Percentiles rank a stretch among this genome's conserved stretches.
phyloP scores from a whole-genome alignment of 2,888 invertebrate genomes.

The Julus scanicus region DNA sequence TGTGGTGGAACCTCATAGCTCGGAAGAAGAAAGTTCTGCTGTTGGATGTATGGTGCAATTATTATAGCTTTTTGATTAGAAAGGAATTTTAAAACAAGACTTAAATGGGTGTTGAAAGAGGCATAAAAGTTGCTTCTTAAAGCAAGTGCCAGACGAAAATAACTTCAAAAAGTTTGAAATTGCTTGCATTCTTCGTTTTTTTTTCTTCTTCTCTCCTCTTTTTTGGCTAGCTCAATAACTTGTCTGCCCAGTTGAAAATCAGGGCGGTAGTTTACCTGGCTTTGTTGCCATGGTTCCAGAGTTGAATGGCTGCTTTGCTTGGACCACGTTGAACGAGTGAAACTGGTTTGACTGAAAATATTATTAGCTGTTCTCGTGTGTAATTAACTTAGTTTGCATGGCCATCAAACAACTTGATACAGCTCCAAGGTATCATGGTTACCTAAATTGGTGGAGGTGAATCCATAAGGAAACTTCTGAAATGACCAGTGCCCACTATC shows the following conservation, averaged over 20 bases:
- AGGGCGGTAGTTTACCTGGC: conserved; percentile 24
- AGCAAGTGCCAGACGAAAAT: neutral
- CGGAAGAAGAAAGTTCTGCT: neutral
- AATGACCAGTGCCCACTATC: neutral
- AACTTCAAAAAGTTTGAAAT: neutral
- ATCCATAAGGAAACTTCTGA: neutral
- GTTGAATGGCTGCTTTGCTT: conserved; percentile 11
- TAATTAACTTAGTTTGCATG: conserved; percentile 20
- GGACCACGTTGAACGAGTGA: conserved; percentile 14
- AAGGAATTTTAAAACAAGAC: conserved; percentile 26
- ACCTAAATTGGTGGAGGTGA: neutral
- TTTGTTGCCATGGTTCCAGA: neutral
- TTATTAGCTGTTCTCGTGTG: neutral
- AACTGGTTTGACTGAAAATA: neutral
- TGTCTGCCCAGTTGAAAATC: conserved; percentile 27
- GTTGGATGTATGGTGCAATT: neutral
- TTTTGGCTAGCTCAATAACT: neutral
- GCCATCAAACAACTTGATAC: neutral
- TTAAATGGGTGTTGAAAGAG: neutral
- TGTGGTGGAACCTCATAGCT: neutral
- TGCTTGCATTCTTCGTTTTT: neutral
- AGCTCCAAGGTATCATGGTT: neutral
- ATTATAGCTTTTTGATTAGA: neutral
- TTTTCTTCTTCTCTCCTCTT: neutral
- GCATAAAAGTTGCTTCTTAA: neutral